Base-by-base conservation (phyloP, 2,797 vertebrate genomes). In the Myotis vivesi region DNA sequence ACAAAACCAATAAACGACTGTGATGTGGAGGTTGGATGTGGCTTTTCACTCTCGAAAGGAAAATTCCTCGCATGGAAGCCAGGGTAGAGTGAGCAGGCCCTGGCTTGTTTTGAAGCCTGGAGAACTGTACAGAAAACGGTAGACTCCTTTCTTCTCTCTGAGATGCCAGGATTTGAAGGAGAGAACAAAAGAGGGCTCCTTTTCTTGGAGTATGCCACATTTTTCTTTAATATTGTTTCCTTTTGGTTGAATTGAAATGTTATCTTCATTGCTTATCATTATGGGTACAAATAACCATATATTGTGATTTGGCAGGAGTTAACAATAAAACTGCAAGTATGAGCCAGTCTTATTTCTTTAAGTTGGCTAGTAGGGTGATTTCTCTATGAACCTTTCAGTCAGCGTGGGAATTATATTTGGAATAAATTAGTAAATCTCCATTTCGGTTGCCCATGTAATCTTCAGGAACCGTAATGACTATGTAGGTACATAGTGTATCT, bases 351-450 rank as follows among this genome's bases (percentile, higher is more conserved):
- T 22, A 55, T 46, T 92, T 64, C 51, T 89, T 87, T 33, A 97
- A 93, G 89, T 94, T 95, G 89, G 36, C 64, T 96, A 96, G 87
- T 82, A 88, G 91, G 92, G 87, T 95, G 92, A 97, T 97, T 98
- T 97, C 71, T 97, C 41, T 97, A 53, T 91, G 96, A 92, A 30
- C 87, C 91, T 36, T 91, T 97, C 92, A 97, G 88, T 96, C 94
- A 96, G 95, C 91, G 46, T 96, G 85, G 94, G 96, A 96, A 97
- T 98, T 97, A 95, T 82, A 88, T 97, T 96, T 97, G 93, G 87
- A 96, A 96, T 96, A 96, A 98, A 97, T 95, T 95, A 81, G 75
- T 95, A 97, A 97, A 97, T 98, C 96, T 88, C 77, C 68, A 6
- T n/a, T 46, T 79, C 62, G 0, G 95, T 72, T 95, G 90, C 93